Conservation (phyloP, 64 coral and sea anemone genomes). For the Cladopsammia gracilis region DNA sequence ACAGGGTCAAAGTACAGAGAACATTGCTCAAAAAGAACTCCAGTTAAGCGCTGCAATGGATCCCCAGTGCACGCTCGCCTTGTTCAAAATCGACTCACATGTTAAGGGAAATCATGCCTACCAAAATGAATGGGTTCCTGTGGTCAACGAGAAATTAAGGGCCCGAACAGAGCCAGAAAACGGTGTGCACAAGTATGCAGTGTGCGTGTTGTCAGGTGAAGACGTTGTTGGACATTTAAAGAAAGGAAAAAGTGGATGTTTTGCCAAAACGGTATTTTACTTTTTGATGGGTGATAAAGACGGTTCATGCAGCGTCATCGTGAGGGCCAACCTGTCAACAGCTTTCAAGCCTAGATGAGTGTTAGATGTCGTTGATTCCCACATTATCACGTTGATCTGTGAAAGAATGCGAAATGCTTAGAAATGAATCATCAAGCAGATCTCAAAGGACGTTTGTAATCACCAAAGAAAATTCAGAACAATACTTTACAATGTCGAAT, state of each 20-base stretch:
- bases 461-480: constrained; percentile 11
- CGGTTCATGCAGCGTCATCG: background rate
- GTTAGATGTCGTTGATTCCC: too few species aligned
- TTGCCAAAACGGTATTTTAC: background rate
- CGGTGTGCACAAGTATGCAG: too few species aligned
- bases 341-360: too few species aligned
- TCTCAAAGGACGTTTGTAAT: constrained; percentile 21
- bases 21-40: background rate
- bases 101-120: background rate
- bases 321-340: background rate
- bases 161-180: too few species aligned
- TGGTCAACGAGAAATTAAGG: too few species aligned
- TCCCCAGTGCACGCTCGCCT: background rate
- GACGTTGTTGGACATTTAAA: background rate
- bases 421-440: constrained; percentile 16
- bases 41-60: too few species aligned
- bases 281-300: background rate
- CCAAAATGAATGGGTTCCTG: background rate
- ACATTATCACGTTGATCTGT: background rate
- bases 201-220: too few species aligned
- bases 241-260: background rate
- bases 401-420: constrained; percentile 9
- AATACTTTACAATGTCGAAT: constrained; percentile 13
- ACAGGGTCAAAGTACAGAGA: background rate
- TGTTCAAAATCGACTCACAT: background rate